Conservation (phyloP, 2,888 invertebrate genomes). For the Scaptomyza caliginosa region DNA sequence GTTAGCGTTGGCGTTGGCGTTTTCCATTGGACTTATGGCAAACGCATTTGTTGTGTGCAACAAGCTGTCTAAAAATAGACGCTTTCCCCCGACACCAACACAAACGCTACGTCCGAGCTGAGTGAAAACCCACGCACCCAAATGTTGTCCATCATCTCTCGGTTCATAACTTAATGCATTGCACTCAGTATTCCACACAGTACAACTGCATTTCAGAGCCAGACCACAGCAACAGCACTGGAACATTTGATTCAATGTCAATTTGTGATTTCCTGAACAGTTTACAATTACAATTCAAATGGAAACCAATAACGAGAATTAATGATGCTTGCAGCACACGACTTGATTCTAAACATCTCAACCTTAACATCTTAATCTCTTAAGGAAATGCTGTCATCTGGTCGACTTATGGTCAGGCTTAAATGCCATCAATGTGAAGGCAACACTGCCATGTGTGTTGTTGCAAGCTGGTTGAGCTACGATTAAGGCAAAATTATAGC, state of each 20-base stretch:
- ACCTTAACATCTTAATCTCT: not conserved
- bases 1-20: slow-evolving; percentile 26
- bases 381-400: not conserved
- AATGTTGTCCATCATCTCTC: not conserved
- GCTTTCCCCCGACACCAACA: not conserved
- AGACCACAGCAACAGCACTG: not conserved
- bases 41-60: slow-evolving; percentile 63
- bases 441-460: not conserved
- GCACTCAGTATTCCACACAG: not conserved
- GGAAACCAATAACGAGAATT: not conserved
- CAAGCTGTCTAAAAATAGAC: slow-evolving; percentile 37
- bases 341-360: not conserved
- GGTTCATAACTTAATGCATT: not conserved
- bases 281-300: not conserved
- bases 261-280: not conserved
- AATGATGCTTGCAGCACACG: not conserved
- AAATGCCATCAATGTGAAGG: not conserved
- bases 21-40: slow-evolving; percentile 39
- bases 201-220: not conserved
- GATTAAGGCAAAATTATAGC: not conserved
- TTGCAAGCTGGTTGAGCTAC: not conserved
- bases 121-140: not conserved
- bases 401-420: not conserved
- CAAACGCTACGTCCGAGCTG: not conserved
- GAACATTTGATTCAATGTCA: slow-evolving; percentile 29